These are phyloP conservation scores for Erannis defoliaria DNA, from an alignment of 2,888 invertebrate species.

Conservation along the genomic window DNA sequence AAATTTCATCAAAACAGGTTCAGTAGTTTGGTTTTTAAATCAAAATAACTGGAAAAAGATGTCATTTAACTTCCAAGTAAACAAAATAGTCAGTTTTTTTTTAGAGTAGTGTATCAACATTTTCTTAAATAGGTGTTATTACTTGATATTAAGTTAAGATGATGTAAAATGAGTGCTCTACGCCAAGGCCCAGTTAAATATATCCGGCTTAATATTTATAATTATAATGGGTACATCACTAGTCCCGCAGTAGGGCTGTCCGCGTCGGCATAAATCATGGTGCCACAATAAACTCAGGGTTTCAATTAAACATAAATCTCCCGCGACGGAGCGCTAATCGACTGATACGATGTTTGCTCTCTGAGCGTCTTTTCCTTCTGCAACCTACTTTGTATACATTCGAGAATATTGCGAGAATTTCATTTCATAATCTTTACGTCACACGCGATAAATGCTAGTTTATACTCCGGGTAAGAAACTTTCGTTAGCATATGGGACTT, in stretches of 20 bases:
- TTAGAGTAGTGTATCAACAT: too few relatives aligned
- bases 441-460: not conserved
- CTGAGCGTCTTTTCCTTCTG: slow-evolving; percentile 35
- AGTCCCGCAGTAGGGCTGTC: slow-evolving; percentile 47
- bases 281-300: slow-evolving; percentile 77
- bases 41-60: too few relatives aligned
- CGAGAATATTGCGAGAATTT: not conserved
- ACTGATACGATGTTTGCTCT: slow-evolving; percentile 61
- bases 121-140: too few relatives aligned
- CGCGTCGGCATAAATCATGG: slow-evolving; percentile 71
- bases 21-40: too few relatives aligned
- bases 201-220: too few relatives aligned
- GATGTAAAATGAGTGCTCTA: too few relatives aligned
- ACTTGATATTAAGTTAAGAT: too few relatives aligned
- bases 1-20: too few relatives aligned
- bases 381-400: slow-evolving; percentile 13
- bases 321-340: slow-evolving; percentile 73
- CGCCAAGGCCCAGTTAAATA: too few relatives aligned
- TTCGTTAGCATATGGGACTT: not conserved
- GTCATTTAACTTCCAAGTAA: too few relatives aligned
- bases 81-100: too few relatives aligned
- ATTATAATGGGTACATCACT: slow-evolving; percentile 14
- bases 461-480: too few relatives aligned
- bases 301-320: slow-evolving; percentile 86
- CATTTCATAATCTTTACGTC: not conserved